These are phyloP conservation scores for Myathropa florea DNA, from an alignment of 2,888 invertebrate genomes.

Conservation along the genomic window DNA sequence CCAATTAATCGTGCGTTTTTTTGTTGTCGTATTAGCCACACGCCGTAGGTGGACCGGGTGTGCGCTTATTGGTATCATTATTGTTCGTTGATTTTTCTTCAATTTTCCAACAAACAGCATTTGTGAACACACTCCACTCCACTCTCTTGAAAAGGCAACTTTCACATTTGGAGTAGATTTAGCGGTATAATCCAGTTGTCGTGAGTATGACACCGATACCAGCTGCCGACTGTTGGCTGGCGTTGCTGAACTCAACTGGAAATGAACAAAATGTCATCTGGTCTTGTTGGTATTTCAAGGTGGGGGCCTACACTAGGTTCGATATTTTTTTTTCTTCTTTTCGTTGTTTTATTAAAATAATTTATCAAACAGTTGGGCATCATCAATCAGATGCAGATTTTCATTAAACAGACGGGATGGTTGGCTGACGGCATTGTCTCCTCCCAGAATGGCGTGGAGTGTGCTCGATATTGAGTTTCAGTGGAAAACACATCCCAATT, in stretches of 20 bases:
- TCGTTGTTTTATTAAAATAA: conserved; percentile 22
- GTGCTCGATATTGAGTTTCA: conserved; percentile 50
- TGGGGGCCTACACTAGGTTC: not conserved
- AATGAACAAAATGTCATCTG: conserved; percentile 45
- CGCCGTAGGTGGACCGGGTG: conserved; percentile 63
- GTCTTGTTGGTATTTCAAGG: conserved; percentile 2
- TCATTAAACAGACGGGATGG: conserved; percentile 28
- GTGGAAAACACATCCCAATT: conserved; percentile 56
- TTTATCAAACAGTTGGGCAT: conserved; percentile 62
- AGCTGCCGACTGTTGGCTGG: not conserved
- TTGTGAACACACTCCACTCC: conserved; percentile 40
- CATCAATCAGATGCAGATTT: conserved; percentile 66
- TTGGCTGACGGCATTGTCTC: conserved; percentile 3
- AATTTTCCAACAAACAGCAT: conserved; percentile 33
- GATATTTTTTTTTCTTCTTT: conserved; percentile 10
- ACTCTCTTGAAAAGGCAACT: conserved; percentile 30
- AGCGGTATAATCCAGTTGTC: conserved; percentile 35
- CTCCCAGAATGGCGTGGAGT: not conserved
- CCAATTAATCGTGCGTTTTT: not conserved
- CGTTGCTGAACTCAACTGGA: conserved; percentile 24
- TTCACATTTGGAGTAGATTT: conserved; percentile 59
- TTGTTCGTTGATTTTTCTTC: conserved; percentile 38
- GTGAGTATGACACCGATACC: conserved; percentile 12
- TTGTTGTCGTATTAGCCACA: not conserved
- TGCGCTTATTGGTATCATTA: conserved; percentile 36